A percentile compares a stretch with the other conserved stretches of the same genome.
Evolutionary conservation across 2,888 invertebrate species (phyloP).

Genomic region (Atethmia centrago): DNA sequence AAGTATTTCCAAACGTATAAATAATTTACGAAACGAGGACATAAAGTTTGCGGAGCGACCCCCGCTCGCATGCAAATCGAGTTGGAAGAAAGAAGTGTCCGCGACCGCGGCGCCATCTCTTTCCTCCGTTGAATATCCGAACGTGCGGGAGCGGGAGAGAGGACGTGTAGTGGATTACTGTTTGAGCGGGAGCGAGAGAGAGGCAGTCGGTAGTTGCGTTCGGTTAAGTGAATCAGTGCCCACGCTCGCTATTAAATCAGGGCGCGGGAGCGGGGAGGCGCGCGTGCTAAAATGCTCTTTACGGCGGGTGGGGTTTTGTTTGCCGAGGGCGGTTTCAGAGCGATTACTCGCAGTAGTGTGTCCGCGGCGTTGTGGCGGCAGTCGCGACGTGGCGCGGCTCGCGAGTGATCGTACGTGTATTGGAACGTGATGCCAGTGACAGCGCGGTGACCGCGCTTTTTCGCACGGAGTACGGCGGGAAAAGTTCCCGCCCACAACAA

Average conservation of each 20-base stretch:
- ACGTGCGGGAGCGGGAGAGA: conserved; percentile 71
- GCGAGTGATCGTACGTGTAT: conserved; percentile 78
- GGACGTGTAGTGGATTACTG: conserved; percentile 67
- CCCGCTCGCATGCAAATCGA: conserved; percentile 89
- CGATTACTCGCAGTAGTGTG: conserved; percentile 80
- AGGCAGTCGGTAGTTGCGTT: conserved; percentile 86
- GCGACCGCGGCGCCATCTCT: conserved; percentile 82
- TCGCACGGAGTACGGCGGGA: conserved; percentile 86
- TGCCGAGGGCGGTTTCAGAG: conserved; percentile 88
- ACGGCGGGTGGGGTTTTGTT: conserved; percentile 90
- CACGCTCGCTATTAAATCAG: conserved; percentile 90
- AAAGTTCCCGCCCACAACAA: conserved; percentile 87
- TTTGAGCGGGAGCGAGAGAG: conserved; percentile 81
- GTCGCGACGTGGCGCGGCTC: conserved; percentile 78
- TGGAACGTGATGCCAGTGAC: conserved; percentile 79
- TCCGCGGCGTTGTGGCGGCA: conserved; percentile 70
- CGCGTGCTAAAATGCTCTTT: conserved; percentile 89
- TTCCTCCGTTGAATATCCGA: conserved; percentile 72
- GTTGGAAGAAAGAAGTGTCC: conserved; percentile 88
- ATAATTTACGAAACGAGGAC: conserved; percentile 90
- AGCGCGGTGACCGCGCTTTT: conserved; percentile 87
- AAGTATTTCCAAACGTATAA: conserved; percentile 90
- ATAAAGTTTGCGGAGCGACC: conserved; percentile 89
- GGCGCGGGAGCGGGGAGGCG: conserved; percentile 86
- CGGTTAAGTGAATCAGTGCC: conserved; percentile 91